Evolutionary conservation across 2,113 vertebrate genomes (phyloP).

Genomic region (Odobenus rosmarus): DNA sequence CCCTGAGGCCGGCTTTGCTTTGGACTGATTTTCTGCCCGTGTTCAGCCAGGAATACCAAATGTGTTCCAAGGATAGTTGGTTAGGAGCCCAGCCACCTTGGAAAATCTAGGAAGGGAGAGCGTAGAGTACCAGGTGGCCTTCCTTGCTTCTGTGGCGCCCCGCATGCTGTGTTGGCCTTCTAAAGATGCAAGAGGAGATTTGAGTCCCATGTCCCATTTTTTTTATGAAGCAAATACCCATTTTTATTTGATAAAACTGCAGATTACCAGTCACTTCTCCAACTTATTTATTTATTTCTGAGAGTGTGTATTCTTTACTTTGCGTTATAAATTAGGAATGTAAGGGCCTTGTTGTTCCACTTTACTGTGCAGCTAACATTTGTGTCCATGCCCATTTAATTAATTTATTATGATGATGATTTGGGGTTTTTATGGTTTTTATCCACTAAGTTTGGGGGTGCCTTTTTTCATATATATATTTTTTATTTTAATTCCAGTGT

Average conservation of each 20-base stretch:
- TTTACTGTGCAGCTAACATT: background rate
- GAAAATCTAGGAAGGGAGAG: slow-evolving; percentile 45
- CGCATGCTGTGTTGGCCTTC: slow-evolving; percentile 15
- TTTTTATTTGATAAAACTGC: background rate
- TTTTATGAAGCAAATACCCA: background rate
- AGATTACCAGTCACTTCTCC: background rate
- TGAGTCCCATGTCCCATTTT: background rate
- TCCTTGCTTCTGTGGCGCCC: background rate
- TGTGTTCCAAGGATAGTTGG: slow-evolving; percentile 60
- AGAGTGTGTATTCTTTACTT: background rate
- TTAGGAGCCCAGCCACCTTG: slow-evolving; percentile 59
- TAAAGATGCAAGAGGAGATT: slow-evolving; percentile 24
- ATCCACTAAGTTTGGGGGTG: background rate
- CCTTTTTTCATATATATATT: background rate
- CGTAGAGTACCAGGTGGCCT: slow-evolving; percentile 21
- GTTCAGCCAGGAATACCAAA: slow-evolving; percentile 22
- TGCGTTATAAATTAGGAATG: background rate
- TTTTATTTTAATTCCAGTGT: background rate
- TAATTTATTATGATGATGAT: background rate
- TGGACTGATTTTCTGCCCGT: slow-evolving; percentile 49
- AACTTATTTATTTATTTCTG: background rate
- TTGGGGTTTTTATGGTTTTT: background rate
- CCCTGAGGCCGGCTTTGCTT: slow-evolving; percentile 40
- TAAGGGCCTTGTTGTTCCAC: background rate
- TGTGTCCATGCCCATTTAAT: background rate